These are phyloP conservation scores for Ooceraea biroi DNA, from an alignment of 1,140 invertebrate species.

Conservation along the genomic window DNA sequence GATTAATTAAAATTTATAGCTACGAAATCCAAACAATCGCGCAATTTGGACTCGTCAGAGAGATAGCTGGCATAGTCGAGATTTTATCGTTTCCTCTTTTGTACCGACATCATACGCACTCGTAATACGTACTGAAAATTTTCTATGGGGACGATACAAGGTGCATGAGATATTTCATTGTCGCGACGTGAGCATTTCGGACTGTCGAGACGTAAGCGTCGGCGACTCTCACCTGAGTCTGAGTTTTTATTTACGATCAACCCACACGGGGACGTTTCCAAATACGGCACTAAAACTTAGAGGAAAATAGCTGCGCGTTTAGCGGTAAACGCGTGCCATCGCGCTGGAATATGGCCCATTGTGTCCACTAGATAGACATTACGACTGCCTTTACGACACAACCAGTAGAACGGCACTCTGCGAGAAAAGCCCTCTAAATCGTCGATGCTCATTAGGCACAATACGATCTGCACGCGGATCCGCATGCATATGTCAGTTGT, in stretches of 20 bases:
- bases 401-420: neutral
- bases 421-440: slow-evolving; percentile 36
- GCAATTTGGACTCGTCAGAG: neutral
- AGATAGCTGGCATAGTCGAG: neutral
- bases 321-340: slow-evolving; percentile 28
- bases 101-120: neutral
- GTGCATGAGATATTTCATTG: slow-evolving; percentile 34
- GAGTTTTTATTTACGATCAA: slow-evolving; percentile 59
- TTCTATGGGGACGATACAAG: neutral
- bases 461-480: slow-evolving; percentile 20
- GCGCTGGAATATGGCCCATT: slow-evolving; percentile 43
- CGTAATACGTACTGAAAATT: slow-evolving; percentile 6
- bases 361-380: slow-evolving; percentile 54
- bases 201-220: slow-evolving; percentile 14
- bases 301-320: slow-evolving; percentile 35
- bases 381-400: slow-evolving; percentile 40
- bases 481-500: slow-evolving; percentile 9
- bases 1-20: slow-evolving; percentile 7
- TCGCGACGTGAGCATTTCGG: slow-evolving; percentile 21
- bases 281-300: slow-evolving; percentile 50
- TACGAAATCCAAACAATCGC: neutral
- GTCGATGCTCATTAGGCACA: slow-evolving; percentile 11
- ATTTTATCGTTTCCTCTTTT: neutral
- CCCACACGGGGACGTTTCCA: slow-evolving; percentile 19
- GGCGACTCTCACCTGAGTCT: slow-evolving; percentile 52